phyloP scores from a whole-genome alignment of 2,888 invertebrate genomes.

The Drosophila picticornis region DNA sequence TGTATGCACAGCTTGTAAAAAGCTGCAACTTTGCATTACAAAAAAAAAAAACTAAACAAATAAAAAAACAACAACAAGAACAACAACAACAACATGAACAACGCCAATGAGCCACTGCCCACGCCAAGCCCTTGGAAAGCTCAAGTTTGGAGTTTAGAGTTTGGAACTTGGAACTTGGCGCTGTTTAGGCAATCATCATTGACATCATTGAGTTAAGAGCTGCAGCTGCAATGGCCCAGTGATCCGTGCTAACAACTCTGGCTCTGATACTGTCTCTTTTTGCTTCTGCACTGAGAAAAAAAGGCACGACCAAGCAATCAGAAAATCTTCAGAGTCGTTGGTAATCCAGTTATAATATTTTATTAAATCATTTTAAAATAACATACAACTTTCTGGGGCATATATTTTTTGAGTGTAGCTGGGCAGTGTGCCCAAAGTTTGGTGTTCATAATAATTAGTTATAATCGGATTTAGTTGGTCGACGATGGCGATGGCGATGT shows the following conservation, averaged over 20 bases:
- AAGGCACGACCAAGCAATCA: neutral
- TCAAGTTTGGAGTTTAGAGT: constrained; percentile 5
- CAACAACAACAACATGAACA: constrained; percentile 33
- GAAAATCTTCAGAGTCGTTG: neutral
- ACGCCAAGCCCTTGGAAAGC: constrained; percentile 66
- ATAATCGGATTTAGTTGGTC: constrained; percentile 80
- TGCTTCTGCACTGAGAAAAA: neutral
- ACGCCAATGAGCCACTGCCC: constrained; percentile 56
- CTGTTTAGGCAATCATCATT: constrained; percentile 15
- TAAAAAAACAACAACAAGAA: constrained; percentile 16
- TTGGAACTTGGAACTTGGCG: constrained; percentile 3
- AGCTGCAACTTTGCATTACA: constrained; percentile 19
- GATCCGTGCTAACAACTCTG: constrained; percentile 42
- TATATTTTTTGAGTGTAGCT: constrained; percentile 3
- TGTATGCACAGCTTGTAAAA: constrained; percentile 12
- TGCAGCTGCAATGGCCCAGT: constrained; percentile 10
- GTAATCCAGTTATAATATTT: neutral
- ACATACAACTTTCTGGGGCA: neutral
- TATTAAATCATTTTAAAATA: neutral
- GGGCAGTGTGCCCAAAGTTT: constrained; percentile 37
- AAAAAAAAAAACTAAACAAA: constrained; percentile 18
- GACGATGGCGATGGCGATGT: constrained; percentile 48
- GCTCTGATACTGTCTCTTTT: constrained; percentile 1
- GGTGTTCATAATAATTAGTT: constrained; percentile 81
- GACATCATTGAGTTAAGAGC: constrained; percentile 12